A percentile compares a stretch with the other conserved stretches of the same genome.
Evolutionary conservation across 2,113 vertebrate genomes (phyloP).

Genomic region (Todiramphus saurophagus): DNA sequence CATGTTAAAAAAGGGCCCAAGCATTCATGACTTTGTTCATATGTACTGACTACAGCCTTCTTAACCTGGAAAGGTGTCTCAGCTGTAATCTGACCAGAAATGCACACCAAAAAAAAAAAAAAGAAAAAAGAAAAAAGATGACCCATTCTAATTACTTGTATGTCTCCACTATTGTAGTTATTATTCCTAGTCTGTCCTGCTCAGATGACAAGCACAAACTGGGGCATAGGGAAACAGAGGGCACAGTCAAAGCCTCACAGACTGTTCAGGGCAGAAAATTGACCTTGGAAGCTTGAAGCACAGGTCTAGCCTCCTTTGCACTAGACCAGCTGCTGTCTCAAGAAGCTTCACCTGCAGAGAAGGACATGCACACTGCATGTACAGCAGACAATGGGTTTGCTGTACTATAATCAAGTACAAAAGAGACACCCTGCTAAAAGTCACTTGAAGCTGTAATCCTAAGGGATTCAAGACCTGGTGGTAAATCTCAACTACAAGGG

Average conservation of each 20-base stretch:
- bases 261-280: not conserved
- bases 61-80: too few species aligned
- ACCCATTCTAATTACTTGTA: not conserved
- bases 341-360: not conserved
- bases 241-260: not conserved
- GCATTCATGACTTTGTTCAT: not conserved
- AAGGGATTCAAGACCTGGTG: not conserved
- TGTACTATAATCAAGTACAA: not conserved
- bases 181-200: not conserved
- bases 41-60: not conserved
- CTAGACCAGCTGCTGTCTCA: not conserved
- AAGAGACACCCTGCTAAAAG: not conserved
- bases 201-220: not conserved
- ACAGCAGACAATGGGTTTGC: not conserved
- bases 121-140: accelerated
- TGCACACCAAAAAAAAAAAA: not conserved
- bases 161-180: not conserved
- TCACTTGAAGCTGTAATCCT: not conserved
- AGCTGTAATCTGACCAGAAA: not conserved
- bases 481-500: not conserved
- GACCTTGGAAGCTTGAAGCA: not conserved
- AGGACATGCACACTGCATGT: not conserved
- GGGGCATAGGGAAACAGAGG: not conserved
- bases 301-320: not conserved
- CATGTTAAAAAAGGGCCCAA: not conserved